These are phyloP conservation scores for Zaprionus nigranus DNA, from an alignment of 1,140 invertebrate genomes.

Conservation along the genomic window DNA sequence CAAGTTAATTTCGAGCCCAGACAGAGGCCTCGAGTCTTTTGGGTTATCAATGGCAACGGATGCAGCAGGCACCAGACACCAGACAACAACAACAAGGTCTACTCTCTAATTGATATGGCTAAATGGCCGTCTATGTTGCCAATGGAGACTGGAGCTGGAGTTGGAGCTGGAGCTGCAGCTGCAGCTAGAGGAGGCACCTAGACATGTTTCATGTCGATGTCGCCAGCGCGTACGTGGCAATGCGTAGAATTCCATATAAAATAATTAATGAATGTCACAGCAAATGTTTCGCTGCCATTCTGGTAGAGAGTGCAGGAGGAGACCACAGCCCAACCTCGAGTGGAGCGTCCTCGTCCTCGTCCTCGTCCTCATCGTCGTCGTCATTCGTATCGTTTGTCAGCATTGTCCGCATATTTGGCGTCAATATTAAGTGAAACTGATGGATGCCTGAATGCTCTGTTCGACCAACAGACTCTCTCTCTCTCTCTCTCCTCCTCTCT, in stretches of 20 bases:
- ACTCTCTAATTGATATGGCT: constrained; percentile 77
- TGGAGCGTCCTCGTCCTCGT: constrained; percentile 6
- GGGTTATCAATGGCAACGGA: constrained; percentile 67
- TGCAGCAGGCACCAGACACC: constrained; percentile 29
- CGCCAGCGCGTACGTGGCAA: constrained; percentile 83
- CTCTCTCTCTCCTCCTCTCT: background rate
- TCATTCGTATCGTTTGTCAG: constrained; percentile 79
- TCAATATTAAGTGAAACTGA: constrained; percentile 84
- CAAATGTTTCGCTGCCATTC: constrained; percentile 69
- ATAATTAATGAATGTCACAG: constrained; percentile 84
- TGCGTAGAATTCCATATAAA: constrained; percentile 84
- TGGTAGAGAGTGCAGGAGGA: constrained; percentile 23
- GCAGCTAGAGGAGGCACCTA: constrained; percentile 48
- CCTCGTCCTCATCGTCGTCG: constrained; percentile 22
- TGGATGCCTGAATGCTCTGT: constrained; percentile 66
- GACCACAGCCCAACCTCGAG: constrained; percentile 21
- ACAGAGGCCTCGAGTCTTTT: constrained; percentile 23
- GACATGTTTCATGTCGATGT: constrained; percentile 83
- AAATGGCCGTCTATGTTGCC: constrained; percentile 76
- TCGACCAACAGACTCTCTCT: constrained; percentile 8
- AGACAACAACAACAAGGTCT: constrained; percentile 16
- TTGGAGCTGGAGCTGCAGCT: constrained; percentile 1
- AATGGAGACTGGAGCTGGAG: constrained; percentile 22
- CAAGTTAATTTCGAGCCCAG: constrained; percentile 75
- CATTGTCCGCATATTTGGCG: constrained; percentile 84